Conservation (phyloP, 1,140 invertebrate genomes). For the Colletes latitarsis region DNA sequence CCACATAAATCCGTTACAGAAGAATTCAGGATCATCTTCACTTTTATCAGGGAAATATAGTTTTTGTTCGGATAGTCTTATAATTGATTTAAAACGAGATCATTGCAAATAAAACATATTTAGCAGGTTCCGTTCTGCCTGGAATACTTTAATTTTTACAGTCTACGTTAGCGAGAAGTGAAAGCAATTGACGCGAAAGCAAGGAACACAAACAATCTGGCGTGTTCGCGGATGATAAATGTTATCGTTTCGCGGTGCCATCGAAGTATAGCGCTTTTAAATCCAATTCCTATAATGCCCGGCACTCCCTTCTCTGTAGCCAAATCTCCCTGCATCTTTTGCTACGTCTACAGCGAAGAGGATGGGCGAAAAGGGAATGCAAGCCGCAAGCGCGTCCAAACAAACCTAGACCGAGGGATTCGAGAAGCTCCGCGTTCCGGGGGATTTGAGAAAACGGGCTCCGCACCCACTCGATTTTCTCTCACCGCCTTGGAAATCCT, state of each 20-base stretch:
- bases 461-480: conserved; percentile 18
- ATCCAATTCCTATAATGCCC: conserved; percentile 72
- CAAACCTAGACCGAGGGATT: conserved; percentile 56
- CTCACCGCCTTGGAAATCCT: not conserved
- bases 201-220: conserved; percentile 57
- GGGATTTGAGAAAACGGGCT: conserved; percentile 50
- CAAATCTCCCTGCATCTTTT: conserved; percentile 23
- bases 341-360: conserved; percentile 26
- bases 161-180: not conserved
- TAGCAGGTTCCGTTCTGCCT: not conserved
- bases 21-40: no score
- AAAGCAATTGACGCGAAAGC: conserved; percentile 53
- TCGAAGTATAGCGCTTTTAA: conserved; percentile 64
- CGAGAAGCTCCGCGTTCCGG: conserved; percentile 36
- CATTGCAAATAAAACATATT: not conserved
- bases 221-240: conserved; percentile 60
- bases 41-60: no score
- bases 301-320: not conserved
- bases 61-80: no score
- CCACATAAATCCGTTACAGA: no score
- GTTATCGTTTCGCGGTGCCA: conserved; percentile 58
- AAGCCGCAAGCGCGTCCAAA: conserved; percentile 60
- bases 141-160: conserved; percentile 42
- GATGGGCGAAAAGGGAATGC: conserved; percentile 29
- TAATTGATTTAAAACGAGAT: not conserved